phyloP scores from a whole-genome alignment of 1,140 invertebrate genomes.

The Drosophila triauraria region DNA sequence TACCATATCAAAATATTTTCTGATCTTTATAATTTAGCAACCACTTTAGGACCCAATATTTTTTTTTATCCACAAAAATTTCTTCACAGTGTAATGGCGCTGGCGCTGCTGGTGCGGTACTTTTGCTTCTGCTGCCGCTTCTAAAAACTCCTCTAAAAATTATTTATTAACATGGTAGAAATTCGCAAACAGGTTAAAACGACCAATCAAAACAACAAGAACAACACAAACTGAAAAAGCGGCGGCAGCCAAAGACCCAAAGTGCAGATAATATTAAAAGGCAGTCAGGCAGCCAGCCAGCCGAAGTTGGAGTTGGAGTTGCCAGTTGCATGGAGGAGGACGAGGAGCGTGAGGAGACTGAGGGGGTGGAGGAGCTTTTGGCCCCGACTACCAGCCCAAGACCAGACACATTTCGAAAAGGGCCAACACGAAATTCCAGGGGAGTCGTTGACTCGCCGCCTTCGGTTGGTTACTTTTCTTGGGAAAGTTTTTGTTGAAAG shows the following conservation, averaged over 20 bases:
- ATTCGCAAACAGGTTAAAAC: slow-evolving; percentile 83
- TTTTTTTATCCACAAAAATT: background rate
- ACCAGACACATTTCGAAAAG: slow-evolving; percentile 82
- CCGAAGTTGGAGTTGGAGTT: slow-evolving; percentile 34
- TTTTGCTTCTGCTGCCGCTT: slow-evolving; percentile 60
- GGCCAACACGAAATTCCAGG: slow-evolving; percentile 82
- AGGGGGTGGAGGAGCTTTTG: slow-evolving; percentile 43
- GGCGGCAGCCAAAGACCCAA: slow-evolving; percentile 78
- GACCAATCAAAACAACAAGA: slow-evolving; percentile 81
- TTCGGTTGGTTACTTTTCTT: slow-evolving; percentile 78
- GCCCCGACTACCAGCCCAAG: slow-evolving; percentile 53
- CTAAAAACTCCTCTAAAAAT: slow-evolving; percentile 81
- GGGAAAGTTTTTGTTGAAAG: slow-evolving; percentile 83
- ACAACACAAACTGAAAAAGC: slow-evolving; percentile 43
- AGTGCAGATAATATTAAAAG: slow-evolving; percentile 83
- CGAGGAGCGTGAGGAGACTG: background rate
- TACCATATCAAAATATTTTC: no score
- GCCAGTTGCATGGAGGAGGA: slow-evolving; percentile 28
- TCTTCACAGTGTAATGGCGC: slow-evolving; percentile 24
- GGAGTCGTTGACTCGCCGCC: slow-evolving; percentile 76
- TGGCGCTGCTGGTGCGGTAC: slow-evolving; percentile 68
- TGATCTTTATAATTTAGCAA: background rate
- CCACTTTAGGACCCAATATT: background rate
- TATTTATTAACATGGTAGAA: slow-evolving; percentile 84
- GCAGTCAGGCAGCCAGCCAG: slow-evolving; percentile 63